Conservation (phyloP, 2,797 vertebrate genomes). For the Vespertilio murinus region DNA sequence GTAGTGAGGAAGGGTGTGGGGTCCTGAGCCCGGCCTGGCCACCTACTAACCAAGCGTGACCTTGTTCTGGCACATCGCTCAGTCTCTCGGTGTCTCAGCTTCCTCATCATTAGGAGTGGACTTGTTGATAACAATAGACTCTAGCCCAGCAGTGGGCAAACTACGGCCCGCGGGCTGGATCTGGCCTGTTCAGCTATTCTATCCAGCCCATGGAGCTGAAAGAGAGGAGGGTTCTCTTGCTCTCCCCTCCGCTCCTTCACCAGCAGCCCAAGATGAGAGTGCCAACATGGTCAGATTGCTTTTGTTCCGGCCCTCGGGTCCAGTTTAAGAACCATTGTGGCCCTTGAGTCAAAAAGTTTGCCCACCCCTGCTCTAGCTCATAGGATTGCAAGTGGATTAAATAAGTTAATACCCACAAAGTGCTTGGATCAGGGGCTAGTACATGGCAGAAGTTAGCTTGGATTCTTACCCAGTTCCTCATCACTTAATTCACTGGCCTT, state of each 20-base stretch:
- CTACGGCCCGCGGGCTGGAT: too few relatives aligned
- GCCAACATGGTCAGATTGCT: too few relatives aligned
- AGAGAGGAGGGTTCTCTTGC: too few relatives aligned
- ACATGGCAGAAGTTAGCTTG: background rate
- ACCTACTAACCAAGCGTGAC: background rate
- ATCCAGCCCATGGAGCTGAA: too few relatives aligned
- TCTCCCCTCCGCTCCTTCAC: too few relatives aligned
- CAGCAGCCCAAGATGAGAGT: too few relatives aligned
- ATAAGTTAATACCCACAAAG: background rate
- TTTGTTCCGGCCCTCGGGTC: too few relatives aligned
- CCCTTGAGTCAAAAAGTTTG: too few relatives aligned
- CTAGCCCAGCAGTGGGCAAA: too few relatives aligned
- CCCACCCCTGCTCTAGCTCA: too few relatives aligned
- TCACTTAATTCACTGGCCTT: background rate
- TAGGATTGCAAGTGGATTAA: background rate
- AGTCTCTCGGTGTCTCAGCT: background rate
- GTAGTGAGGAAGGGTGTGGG: background rate
- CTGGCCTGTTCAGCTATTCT: too few relatives aligned
- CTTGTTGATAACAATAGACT: background rate
- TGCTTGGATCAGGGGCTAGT: background rate
- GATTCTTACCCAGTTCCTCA: background rate
- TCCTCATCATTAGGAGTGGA: background rate
- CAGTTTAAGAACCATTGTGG: too few relatives aligned
- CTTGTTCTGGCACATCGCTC: background rate
- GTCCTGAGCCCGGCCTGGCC: background rate